Evolutionary conservation across 2,888 invertebrate species (phyloP), one percentile per base, ranked within the genome.

Genomic region (Acheta domesticus): DNA sequence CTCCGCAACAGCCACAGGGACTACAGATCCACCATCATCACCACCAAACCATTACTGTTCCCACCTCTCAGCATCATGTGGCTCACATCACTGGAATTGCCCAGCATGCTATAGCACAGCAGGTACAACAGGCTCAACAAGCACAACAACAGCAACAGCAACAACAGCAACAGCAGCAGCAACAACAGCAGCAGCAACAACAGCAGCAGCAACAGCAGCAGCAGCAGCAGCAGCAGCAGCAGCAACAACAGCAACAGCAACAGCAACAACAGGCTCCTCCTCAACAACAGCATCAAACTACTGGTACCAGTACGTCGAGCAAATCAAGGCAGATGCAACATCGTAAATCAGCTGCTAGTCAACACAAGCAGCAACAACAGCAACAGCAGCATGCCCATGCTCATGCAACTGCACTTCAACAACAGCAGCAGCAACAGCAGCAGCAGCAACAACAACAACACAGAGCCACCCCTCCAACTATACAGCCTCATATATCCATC

Each of bases 181-280:
- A 84, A 77, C 83, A 84, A 83, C 83, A 83, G 20, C 83, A 82
- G 48, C 82, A 85, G 74, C 73, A 87, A 21, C 83, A 82, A 77
- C 83, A 84, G 77, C 84, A 84, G 82, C 83, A 85, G 79, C 86
- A 85, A 82, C 85, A 87, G 19, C 86, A 87, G 79, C 82, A 84
- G 79, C 82, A 84, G 81, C 85, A 86, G 82, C 85, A 82, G 83
- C 86, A n/a, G 84, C 87, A 12, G 84, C 86, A 76, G 23, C 74
- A 50, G 3, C 62, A 77, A 48, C 62, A 78, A 4, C 48, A 50
- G 1, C 23, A 73, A 11, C 83, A 86, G 79, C 86, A 87, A 79
- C 87, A 77, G 4, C 77, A 80, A 12, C 48, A 50, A 21, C 14
- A 48, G 12, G 83, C 36, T 36, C 36, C 36, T 36, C 36, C 23